Base-by-base conservation (phyloP, 23 tunicate species). In the Trididemnum miniatum region DNA sequence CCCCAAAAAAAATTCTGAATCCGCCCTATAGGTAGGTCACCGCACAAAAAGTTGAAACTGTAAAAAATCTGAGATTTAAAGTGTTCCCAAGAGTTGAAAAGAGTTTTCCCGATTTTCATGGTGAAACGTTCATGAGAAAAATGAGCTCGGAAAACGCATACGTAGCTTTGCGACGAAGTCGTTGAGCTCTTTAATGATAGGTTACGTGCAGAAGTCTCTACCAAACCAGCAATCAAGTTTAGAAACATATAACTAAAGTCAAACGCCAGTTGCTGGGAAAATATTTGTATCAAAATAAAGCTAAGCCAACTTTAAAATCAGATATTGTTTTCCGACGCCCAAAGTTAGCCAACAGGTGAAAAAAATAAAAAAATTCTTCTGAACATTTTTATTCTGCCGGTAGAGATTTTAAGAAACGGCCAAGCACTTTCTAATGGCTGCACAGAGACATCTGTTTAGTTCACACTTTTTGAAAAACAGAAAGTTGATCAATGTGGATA, bases 231-330 rank as follows among this genome's bases (percentile, higher is more conserved):
- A 12, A 67, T 67, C 75, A 67, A 32, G 37, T 67, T 33, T 31
- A 20, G 75, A 67, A 67, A 67, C 75, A 31, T 67, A 33, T 67
- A 67, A 67, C 75, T 67, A 67, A 67, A 31, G 15, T 67, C 37
- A 33, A 33, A 31, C 7, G 18, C 75, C 32, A 33, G 38, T 67
- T 32, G 75, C 75, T 67, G 75, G 75, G 38, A 67, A 67, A 67
- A 67, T 67, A 33, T 31, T 67, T 67, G 75, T 30, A 32, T 32
- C 37, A 67, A 67, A 67, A 67, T 33, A 67, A 67, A 67, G 25
- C 75, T 7, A 32, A 67, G 38, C 75, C 38, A 67, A 31, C 7
- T 31, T 24, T 67, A 30, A 62, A 62, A 62, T 62, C 69, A 62
- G 23, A 62, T 23, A 15, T 5, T 18, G 7, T 62, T 62, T 49